phyloP scores from a whole-genome alignment of 1,140 invertebrate species.

The Reticulitermes speratus region DNA sequence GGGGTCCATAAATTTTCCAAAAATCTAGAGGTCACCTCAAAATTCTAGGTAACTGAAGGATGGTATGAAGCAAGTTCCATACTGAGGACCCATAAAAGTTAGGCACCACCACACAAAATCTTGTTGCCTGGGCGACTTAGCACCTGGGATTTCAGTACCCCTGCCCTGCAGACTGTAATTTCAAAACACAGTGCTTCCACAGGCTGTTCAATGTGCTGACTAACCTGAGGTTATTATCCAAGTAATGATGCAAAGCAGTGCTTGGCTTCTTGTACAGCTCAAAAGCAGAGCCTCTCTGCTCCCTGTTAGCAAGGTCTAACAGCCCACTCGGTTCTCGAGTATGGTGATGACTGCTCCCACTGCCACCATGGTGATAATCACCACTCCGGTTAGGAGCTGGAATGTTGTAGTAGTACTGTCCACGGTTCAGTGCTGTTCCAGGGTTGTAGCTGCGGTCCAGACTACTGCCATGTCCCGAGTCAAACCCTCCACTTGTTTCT shows the following conservation, averaged over 20 bases:
- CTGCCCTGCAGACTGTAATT: too few species aligned
- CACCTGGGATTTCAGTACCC: too few species aligned
- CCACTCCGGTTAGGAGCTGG: constrained; percentile 51
- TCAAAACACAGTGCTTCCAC: too few species aligned
- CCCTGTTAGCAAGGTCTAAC: constrained; percentile 77
- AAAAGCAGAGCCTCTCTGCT: constrained; percentile 91
- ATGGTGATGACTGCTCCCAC: constrained; percentile 42
- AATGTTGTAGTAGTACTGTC: constrained; percentile 62
- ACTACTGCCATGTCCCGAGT: constrained; percentile 53
- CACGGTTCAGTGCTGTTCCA: constrained; percentile 34
- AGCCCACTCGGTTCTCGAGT: constrained; percentile 46
- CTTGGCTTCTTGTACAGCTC: constrained; percentile 90
- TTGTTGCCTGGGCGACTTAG: too few species aligned
- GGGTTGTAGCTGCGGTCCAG: constrained; percentile 48
- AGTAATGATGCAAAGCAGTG: constrained; percentile 38
- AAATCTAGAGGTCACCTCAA: too few species aligned
- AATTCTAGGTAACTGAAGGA: too few species aligned
- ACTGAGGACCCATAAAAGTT: too few species aligned
- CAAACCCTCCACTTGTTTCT: constrained; percentile 43
- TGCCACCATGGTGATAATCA: constrained; percentile 43
- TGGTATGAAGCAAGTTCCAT: too few species aligned
- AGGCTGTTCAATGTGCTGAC: neutral
- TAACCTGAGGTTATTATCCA: constrained; percentile 43
- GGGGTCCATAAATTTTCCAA: too few species aligned
- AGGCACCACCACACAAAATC: too few species aligned